Evolutionary conservation across 1,140 invertebrate genomes (phyloP), one percentile per base, ranked within the genome.

Genomic region (Drosophila repletoides): DNA sequence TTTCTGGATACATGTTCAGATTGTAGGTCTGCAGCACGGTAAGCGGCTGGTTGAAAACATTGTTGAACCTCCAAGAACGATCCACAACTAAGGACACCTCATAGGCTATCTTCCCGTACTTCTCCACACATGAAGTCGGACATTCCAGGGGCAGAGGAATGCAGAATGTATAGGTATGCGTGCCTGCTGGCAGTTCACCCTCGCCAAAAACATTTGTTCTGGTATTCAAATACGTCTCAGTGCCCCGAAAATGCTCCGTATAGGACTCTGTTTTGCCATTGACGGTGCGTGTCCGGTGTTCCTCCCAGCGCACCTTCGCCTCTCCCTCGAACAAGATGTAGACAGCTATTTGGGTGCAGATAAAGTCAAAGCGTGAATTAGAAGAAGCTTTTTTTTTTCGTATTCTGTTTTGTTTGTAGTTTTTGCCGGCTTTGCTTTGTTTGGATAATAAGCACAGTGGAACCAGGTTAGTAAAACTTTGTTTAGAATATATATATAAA

Each of bases 51-150:
- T 94, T 95, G 29, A 92, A 92, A 58, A 94, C 93, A 65, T 95
- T 93, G 89, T 96, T 94, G 72, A 94, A 94, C 22, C 93, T 93
- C 94, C 94, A 95, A 12, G 94, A 93, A 21, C 94, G 92, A 89
- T 95, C 94, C 58, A 96, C 76, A 2, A 75, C 45, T 2, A 90
- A 93, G 76, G 94, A 94, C 1, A 95, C 88, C 61, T 92, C 94
- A 74, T 95, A 95, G 9, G 93, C 87, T 53, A 95, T 91, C 72
- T 93, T 92, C 0, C 95, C 95, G 77, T 93, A 93, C 52, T 94
- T 92, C 0, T 93, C 93, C 73, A 95, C 94, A 91, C 95, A 95
- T 19, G 94, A 95, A 12, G 94, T 93, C 4, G 93, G 94, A 26
- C 94, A 90, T 45, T 91, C 91, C 33, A 88, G 77, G 1, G 93